Conservation (phyloP, 2,888 invertebrate species). For the Drosophila prostipennis region DNA sequence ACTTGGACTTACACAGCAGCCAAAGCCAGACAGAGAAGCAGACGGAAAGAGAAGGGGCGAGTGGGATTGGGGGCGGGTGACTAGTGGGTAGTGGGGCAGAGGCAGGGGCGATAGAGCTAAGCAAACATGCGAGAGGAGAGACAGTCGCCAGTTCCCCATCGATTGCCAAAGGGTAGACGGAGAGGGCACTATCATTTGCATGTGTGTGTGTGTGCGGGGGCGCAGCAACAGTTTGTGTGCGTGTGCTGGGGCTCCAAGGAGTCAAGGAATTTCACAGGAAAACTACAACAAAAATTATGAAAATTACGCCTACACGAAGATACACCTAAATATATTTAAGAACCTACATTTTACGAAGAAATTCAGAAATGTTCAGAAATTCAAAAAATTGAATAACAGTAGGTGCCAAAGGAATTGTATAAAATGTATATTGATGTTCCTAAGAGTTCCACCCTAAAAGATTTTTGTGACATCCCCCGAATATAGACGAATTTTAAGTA, state of each 20-base stretch:
- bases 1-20: constrained; percentile 75
- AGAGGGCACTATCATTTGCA: constrained; percentile 31
- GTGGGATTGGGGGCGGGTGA: constrained; percentile 1
- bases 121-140: constrained; percentile 50
- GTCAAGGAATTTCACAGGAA: constrained; percentile 60
- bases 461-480: too few relatives aligned
- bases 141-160: constrained; percentile 31
- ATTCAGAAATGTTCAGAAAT: too few relatives aligned
- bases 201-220: constrained; percentile 47
- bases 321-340: neutral
- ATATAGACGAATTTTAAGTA: too few relatives aligned
- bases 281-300: neutral
- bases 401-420: too few relatives aligned
- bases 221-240: constrained; percentile 69
- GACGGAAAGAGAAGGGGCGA: constrained; percentile 44
- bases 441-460: too few relatives aligned
- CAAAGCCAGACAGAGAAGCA: constrained; percentile 64
- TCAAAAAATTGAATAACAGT: too few relatives aligned
- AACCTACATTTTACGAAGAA: too few relatives aligned
- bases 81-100: constrained; percentile 13
- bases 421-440: too few relatives aligned
- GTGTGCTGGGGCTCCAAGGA: constrained; percentile 34
- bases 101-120: constrained; percentile 41
- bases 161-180: constrained; percentile 41
- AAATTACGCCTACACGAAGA: neutral